Evolutionary conservation across 2,888 invertebrate genomes (phyloP).

Genomic region (Andrena praecox): DNA sequence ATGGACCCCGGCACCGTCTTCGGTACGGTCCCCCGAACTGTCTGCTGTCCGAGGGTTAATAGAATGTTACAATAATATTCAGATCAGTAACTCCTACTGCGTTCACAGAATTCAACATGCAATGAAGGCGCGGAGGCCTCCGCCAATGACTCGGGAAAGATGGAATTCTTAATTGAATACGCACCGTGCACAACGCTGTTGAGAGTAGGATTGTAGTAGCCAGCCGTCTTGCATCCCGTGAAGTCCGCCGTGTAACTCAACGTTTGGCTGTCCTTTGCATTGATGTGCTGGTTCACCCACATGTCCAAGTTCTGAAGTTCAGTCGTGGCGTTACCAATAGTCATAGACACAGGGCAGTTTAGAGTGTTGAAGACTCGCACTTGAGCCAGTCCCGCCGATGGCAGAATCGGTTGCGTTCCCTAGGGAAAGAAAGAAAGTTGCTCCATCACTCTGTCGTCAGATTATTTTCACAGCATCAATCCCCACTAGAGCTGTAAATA

Average conservation of each 20-base stretch:
- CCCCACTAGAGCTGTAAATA: too few relatives aligned
- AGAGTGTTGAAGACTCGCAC: conserved; percentile 89
- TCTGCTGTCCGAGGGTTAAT: too few relatives aligned
- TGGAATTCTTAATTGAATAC: background rate
- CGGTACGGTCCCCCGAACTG: too few relatives aligned
- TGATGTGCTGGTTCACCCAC: conserved; percentile 71
- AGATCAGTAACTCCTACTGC: too few relatives aligned
- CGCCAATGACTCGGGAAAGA: too few relatives aligned
- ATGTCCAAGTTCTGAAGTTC: conserved; percentile 66
- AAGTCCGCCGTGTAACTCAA: conserved; percentile 63
- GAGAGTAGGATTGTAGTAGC: background rate
- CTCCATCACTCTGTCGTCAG: background rate
- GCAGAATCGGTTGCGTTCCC: conserved; percentile 87
- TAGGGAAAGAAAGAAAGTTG: conserved; percentile 75
- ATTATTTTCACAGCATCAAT: too few relatives aligned
- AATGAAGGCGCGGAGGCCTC: too few relatives aligned
- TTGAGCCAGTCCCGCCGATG: conserved; percentile 87
- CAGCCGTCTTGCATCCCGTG: conserved; percentile 47
- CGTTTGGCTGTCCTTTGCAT: background rate
- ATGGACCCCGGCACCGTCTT: too few relatives aligned
- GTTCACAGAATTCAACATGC: background rate
- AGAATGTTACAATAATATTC: too few relatives aligned
- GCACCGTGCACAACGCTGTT: conserved; percentile 18
- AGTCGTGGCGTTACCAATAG: conserved; percentile 49
- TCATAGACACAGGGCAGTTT: conserved; percentile 71